phyloP scores from a whole-genome alignment of 2,888 invertebrate genomes.

The Perizoma flavofasciatum region DNA sequence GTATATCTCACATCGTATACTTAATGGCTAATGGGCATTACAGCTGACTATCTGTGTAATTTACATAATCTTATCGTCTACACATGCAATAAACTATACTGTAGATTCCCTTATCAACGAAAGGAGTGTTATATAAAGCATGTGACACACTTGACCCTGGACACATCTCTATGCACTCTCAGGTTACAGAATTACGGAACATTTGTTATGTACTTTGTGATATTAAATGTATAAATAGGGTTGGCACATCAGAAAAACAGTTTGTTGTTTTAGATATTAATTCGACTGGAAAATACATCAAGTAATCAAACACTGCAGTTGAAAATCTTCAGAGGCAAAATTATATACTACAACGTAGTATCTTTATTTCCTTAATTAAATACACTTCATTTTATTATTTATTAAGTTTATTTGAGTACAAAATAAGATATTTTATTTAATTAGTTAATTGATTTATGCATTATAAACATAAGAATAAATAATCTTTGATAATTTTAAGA shows the following conservation, averaged over 20 bases:
- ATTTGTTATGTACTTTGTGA: constrained; percentile 55
- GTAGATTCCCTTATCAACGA: constrained; percentile 44
- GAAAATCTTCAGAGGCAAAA: no score
- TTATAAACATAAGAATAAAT: no score
- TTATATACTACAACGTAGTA: no score
- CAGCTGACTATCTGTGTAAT: constrained; percentile 4
- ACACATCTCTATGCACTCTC: constrained; percentile 53
- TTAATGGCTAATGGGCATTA: constrained; percentile 1
- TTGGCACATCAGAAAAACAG: neutral
- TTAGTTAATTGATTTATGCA: no score
- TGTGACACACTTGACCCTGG: constrained; percentile 43
- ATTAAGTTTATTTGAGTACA: no score
- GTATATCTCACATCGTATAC: neutral
- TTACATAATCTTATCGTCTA: constrained; percentile 14
- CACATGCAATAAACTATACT: constrained; percentile 23
- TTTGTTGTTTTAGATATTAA: no score
- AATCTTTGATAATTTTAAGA: no score
- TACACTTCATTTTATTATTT: no score
- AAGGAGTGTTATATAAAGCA: constrained; percentile 44
- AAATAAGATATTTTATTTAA: no score
- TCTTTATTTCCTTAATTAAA: no score
- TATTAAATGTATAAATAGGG: constrained; percentile 27
- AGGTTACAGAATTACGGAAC: constrained; percentile 68
- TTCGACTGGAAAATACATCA: no score
- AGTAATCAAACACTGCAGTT: no score